Percentiles rank a stretch among this genome's conserved stretches.
These are phyloP conservation scores for Caenorhabditis virilis DNA, from an alignment of 2,888 invertebrate genomes.

Conservation along the genomic window DNA sequence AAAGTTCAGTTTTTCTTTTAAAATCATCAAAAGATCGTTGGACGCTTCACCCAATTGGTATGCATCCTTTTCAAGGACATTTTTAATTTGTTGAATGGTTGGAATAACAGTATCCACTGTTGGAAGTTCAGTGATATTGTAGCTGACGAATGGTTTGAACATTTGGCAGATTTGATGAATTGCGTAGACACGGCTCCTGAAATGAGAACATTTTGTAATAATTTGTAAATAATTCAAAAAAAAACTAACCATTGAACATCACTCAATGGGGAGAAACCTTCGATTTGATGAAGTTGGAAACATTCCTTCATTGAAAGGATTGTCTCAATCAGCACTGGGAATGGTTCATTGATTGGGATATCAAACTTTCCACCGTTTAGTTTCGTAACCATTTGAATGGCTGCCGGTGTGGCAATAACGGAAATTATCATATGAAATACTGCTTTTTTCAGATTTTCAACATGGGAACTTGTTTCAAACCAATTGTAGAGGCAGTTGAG, in stretches of 20 bases:
- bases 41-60: slow-evolving; percentile 28
- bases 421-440: slow-evolving; percentile 41
- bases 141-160: slow-evolving; percentile 23
- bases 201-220: slow-evolving; percentile 1
- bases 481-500: slow-evolving; percentile 8
- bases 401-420: slow-evolving; percentile 34
- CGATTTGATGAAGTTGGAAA: slow-evolving; percentile 11
- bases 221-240: too few relatives aligned
- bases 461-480: slow-evolving; percentile 11
- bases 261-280: slow-evolving; percentile 15
- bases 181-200: slow-evolving; percentile 13
- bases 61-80: slow-evolving; percentile 49
- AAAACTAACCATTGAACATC: slow-evolving; percentile 27
- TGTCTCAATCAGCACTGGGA: slow-evolving; percentile 45
- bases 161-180: slow-evolving; percentile 19
- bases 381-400: slow-evolving; percentile 15
- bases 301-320: slow-evolving; percentile 36
- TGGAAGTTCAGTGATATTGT: slow-evolving; percentile 33
- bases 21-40: slow-evolving; percentile 15
- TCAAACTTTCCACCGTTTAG: slow-evolving; percentile 35
- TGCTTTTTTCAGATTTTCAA: slow-evolving; percentile 28
- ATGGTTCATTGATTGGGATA: slow-evolving; percentile 53
- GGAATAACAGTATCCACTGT: slow-evolving; percentile 63
- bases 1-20: slow-evolving; percentile 23
- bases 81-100: slow-evolving; percentile 53